Evolutionary conservation across 2,888 invertebrate species (phyloP), one percentile per base, ranked within the genome.

Genomic region (Rhagonycha fulva): DNA sequence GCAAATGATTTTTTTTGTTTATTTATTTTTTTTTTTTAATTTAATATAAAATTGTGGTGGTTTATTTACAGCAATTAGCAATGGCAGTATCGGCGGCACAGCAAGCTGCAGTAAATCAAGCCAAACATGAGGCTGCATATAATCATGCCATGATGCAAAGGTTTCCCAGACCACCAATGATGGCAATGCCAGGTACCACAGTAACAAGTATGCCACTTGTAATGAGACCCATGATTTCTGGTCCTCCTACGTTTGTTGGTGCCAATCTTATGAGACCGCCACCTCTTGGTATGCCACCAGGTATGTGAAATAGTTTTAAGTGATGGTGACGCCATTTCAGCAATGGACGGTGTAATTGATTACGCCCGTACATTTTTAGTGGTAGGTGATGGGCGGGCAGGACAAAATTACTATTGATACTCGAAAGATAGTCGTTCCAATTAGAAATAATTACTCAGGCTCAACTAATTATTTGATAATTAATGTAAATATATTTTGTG

Each of bases 261-360:
- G 91, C 91, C 86, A 91, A 90, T 88, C 88, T 91, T 88, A 91
- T 91, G 91, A 89, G 91, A 88, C 91, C 91, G 85, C 91, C 91
- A 85, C 91, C 90, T 84, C 89, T 92, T 88, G 91, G 91, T 87
- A 89, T 91, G 85, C 91, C 91, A 82, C 91, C 92, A 91, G 92
- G 92, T 92, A 91, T 89, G 90, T 89, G 85, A 81, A 80, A 70
- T 78, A 78, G 71, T 78, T 60, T 72, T 76, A 77, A 77, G 77
- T 62, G 71, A 72, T 68, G 62, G 62, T 32, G 71, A 68, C 30
- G 14, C 11, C 12, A 70, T 68, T 47, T 62, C 26, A 67, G 14
- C 24, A n/a, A 61, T 61, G 61, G 68, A 69, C 47, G 70, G 62
- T 74, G 67, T 60, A 60, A 30, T 76, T 72, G n/a, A 47, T 70